Evolutionary conservation across 2,797 vertebrate genomes (phyloP), one percentile per base, ranked within the genome.

Genomic region (Chelidonichthys spinosus): DNA sequence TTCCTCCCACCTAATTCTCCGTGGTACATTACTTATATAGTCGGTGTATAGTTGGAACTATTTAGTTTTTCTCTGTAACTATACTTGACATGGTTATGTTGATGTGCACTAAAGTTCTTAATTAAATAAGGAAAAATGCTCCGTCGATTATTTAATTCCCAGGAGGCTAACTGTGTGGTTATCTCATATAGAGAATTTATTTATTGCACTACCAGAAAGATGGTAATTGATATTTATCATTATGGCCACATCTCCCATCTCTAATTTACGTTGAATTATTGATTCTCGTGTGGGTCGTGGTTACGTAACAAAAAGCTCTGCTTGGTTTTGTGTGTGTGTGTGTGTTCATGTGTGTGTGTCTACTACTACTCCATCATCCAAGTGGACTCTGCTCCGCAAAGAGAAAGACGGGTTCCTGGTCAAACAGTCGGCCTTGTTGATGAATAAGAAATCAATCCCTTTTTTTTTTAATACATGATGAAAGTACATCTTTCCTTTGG

Each of bases 241-340:
- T 25, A 25, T 25, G 25, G 25, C 25, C 25, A 25, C 25, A 25
- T 25, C 25, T 25, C 25, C 25, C 25, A 25, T 25, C 18, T 67
- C 32, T 10, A 56, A 54, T 74, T 78, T 46, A 62, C 5, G 7
- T 43, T 72, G 44, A 73, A 82, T 69, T 49, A 80, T 83, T 76
- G 83, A 87, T 87, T 84, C 44, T 43, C 77, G 54, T 36, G 70
- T 76, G 74, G 66, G 81, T 33, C 58, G 55, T 61, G 53, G 35
- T 86, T 88, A 82, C 61, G 68, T 46, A 89, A 84, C 71, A 74
- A 37, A 25, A 61, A 59, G 56, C 69, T 59, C 36, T 50, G 69
- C 50, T 60, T 35, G 35, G 54, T 47, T 76, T 56, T 74, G 53
- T 63, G 18, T 54, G 50, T 56, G 8, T 25, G 47, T 50, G 47